These are phyloP conservation scores for Dynastes hyllus DNA, from an alignment of 2,888 invertebrate genomes.

Conservation along the genomic window DNA sequence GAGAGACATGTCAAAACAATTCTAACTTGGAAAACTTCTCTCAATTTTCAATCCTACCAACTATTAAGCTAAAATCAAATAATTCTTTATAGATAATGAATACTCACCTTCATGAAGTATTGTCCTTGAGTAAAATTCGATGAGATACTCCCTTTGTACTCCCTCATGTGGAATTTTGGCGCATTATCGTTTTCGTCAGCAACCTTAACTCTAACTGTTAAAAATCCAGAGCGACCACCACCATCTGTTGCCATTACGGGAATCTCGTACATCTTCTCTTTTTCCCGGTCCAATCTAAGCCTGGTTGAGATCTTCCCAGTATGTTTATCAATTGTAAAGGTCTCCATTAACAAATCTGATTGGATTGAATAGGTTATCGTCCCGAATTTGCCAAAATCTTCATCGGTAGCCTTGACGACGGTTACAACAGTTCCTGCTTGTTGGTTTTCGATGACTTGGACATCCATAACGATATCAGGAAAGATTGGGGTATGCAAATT, in stretches of 20 bases:
- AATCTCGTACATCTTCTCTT: constrained; percentile 80
- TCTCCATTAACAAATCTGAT: constrained; percentile 81
- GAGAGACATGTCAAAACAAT: background rate
- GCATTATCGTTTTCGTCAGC: constrained; percentile 89
- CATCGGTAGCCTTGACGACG: constrained; percentile 84
- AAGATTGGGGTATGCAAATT: constrained; percentile 89
- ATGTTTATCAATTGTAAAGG: constrained; percentile 82
- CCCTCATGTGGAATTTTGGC: constrained; percentile 83
- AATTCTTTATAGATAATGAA: background rate
- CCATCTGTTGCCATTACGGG: constrained; percentile 88
- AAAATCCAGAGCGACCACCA: constrained; percentile 84
- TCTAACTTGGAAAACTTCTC: too few species aligned
- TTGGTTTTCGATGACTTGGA: constrained; percentile 87
- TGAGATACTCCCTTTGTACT: constrained; percentile 85
- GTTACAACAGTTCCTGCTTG: constrained; percentile 84
- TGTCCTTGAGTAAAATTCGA: constrained; percentile 75
- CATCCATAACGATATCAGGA: constrained; percentile 84
- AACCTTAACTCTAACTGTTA: constrained; percentile 85
- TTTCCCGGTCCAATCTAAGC: constrained; percentile 82
- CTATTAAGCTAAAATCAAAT: too few species aligned
- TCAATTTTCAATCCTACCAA: background rate
- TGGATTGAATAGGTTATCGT: constrained; percentile 85
- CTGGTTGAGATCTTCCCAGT: constrained; percentile 81
- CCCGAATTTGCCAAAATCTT: constrained; percentile 86
- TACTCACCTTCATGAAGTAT: constrained; percentile 75